A percentile compares a stretch with the other conserved stretches of the same genome.
Evolutionary conservation across 1,140 invertebrate species (phyloP).

Genomic region (Leptinotarsa undecemlineata): DNA sequence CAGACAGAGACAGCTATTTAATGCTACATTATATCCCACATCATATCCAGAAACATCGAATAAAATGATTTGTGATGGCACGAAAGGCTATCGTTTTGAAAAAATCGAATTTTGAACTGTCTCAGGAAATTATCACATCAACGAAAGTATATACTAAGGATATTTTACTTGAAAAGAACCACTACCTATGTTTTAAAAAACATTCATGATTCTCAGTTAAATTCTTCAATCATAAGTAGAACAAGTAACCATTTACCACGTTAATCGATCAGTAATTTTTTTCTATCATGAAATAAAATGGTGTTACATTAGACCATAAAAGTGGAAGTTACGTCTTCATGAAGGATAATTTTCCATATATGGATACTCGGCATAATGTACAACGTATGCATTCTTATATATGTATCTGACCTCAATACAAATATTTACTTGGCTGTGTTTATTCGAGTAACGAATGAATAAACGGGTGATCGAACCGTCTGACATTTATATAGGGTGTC

Average conservation of each 20-base stretch:
- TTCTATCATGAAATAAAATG: not conserved
- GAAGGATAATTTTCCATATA: constrained; percentile 6
- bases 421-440: not conserved
- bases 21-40: too few species aligned
- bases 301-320: constrained; percentile 3
- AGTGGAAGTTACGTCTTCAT: not conserved
- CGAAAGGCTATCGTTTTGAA: too few species aligned
- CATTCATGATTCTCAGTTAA: not conserved
- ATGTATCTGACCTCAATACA: constrained; percentile 1
- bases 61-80: too few species aligned
- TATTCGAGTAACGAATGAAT: not conserved
- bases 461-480: constrained; percentile 4
- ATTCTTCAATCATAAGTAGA: not conserved
- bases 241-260: not conserved
- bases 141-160: too few species aligned
- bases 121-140: too few species aligned
- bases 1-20: too few species aligned
- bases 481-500: not conserved
- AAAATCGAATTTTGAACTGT: too few species aligned
- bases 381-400: not conserved
- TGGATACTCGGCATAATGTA: not conserved
- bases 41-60: too few species aligned
- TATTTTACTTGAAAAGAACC: too few species aligned
- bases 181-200: too few species aligned
- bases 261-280: not conserved